Conservation (phyloP, 2,797 vertebrate species). For the Gymnodraco acuticeps region DNA sequence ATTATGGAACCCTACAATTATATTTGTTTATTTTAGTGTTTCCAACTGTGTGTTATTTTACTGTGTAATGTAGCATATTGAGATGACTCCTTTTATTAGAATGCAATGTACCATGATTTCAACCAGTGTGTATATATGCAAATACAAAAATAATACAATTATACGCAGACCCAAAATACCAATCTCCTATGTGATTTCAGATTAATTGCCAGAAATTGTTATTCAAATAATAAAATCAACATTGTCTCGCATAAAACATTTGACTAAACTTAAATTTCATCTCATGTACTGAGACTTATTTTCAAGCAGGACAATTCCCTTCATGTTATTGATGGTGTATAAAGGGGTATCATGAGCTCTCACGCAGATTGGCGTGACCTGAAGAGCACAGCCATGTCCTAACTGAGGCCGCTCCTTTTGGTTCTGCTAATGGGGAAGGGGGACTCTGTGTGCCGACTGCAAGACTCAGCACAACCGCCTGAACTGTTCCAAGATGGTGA, state of each 20-base stretch:
- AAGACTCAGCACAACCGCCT: too few species aligned
- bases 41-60: not conserved
- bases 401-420: not conserved
- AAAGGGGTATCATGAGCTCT: conserved; percentile 41
- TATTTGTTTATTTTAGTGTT: too few species aligned
- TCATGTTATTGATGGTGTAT: conserved; percentile 48
- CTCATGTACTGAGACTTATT: conserved; percentile 42
- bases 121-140: not conserved
- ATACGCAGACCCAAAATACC: too few species aligned
- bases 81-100: too few species aligned
- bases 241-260: conserved; percentile 12
- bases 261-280: conserved; percentile 9
- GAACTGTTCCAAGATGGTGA: too few species aligned
- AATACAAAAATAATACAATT: too few species aligned
- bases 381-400: conserved; percentile 60
- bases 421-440: too few species aligned
- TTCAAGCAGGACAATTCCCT: conserved; percentile 37
- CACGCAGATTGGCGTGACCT: conserved; percentile 11
- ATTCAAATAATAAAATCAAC: conserved; percentile 8
- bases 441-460: too few species aligned
- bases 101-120: too few species aligned
- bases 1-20: not conserved
- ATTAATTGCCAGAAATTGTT: too few species aligned
- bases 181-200: too few species aligned
- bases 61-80: not conserved